phyloP scores from a whole-genome alignment of 2,888 invertebrate species.

The Arenicola marina region DNA sequence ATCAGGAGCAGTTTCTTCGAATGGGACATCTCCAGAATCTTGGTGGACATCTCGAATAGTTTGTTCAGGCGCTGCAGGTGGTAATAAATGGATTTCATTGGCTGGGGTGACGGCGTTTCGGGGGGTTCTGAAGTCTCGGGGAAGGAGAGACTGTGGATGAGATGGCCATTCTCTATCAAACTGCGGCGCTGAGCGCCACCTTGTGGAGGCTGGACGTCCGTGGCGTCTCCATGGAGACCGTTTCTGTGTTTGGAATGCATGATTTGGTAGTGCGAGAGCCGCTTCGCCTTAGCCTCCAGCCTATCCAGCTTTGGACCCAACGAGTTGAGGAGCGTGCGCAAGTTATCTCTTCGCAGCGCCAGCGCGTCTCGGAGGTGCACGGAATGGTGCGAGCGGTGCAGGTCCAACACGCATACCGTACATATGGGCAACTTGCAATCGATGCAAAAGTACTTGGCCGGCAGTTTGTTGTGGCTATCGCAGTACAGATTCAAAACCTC shows the following conservation, averaged over 20 bases:
- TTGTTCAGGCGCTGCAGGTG: conserved; percentile 12
- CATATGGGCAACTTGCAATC: conserved; percentile 26
- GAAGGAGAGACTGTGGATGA: too few relatives aligned
- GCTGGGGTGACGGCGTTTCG: not conserved
- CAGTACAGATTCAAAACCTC: conserved; percentile 18
- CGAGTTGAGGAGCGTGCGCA: conserved; percentile 23
- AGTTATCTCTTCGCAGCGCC: conserved; percentile 16
- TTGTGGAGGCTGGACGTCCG: too few relatives aligned
- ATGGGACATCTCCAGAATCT: conserved; percentile 25
- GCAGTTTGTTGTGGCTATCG: conserved; percentile 20
- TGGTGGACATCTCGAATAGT: conserved; percentile 24
- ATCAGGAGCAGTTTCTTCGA: conserved; percentile 25
- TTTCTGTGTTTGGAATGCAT: not conserved
- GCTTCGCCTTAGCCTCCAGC: conserved; percentile 14
- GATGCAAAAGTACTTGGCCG: conserved; percentile 26
- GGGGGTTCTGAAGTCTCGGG: not conserved
- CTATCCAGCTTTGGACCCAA: conserved; percentile 18
- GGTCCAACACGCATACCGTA: conserved; percentile 24
- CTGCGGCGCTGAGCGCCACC: too few relatives aligned
- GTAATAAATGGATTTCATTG: not conserved
- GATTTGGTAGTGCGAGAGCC: not conserved
- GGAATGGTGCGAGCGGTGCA: conserved; percentile 14
- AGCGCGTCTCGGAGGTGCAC: conserved; percentile 24
- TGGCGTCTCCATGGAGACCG: not conserved
- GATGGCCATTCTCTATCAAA: too few relatives aligned